Evolutionary conservation across 2,888 invertebrate species (phyloP).

Genomic region (Troides helena): DNA sequence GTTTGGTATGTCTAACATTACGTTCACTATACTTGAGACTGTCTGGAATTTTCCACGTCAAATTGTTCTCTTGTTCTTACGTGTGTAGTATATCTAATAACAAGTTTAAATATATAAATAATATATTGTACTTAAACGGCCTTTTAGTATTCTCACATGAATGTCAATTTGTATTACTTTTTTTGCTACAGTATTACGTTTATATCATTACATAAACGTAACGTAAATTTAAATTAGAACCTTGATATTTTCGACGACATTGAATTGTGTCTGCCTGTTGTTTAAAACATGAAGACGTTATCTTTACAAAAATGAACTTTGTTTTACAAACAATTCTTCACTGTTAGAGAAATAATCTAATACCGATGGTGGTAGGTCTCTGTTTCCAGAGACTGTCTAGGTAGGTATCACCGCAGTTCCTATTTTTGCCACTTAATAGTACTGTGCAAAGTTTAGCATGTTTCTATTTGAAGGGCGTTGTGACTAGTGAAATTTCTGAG

Average conservation of each 20-base stretch:
- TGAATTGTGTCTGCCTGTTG: neutral
- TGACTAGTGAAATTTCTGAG: too few relatives aligned
- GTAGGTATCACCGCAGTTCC: too few relatives aligned
- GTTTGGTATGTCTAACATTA: too few relatives aligned
- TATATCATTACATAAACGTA: conserved; percentile 6
- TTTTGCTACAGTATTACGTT: conserved; percentile 17
- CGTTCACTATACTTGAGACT: neutral
- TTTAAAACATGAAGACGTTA: neutral
- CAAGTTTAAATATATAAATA: conserved; percentile 18
- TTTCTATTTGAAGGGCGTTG: too few relatives aligned
- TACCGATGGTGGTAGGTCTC: too few relatives aligned
- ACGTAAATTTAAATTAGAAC: conserved; percentile 18
- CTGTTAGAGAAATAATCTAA: too few relatives aligned
- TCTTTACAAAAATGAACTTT: too few relatives aligned
- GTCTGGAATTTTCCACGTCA: conserved; percentile 16
- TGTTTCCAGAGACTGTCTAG: too few relatives aligned
- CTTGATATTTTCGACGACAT: conserved; percentile 10
- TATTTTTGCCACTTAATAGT: too few relatives aligned
- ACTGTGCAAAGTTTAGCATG: too few relatives aligned
- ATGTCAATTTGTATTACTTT: conserved; percentile 1
- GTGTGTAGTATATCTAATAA: conserved; percentile 21
- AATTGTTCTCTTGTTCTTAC: neutral
- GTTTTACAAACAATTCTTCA: too few relatives aligned
- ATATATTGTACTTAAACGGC: conserved; percentile 5
- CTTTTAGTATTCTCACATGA: conserved; percentile 7